A percentile compares a stretch with the other conserved stretches of the same genome.
phyloP scores from a whole-genome alignment of 1,140 invertebrate species.

The Dinothrombium tinctorium region DNA sequence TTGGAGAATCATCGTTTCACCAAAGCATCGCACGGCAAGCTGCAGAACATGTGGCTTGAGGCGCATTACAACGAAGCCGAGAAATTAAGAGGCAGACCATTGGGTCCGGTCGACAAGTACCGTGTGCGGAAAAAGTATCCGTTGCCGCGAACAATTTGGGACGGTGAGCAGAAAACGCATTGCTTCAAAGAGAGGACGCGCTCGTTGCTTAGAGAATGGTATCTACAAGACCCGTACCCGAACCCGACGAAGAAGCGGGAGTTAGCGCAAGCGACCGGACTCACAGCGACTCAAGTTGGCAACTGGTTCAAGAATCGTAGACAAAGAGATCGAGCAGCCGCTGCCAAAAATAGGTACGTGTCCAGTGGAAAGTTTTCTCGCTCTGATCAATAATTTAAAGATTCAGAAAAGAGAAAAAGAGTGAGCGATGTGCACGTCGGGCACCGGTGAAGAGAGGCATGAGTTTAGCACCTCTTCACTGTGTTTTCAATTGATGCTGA shows the following conservation, averaged over 20 bases:
- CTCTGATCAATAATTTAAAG: too few species aligned
- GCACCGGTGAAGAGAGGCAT: too few species aligned
- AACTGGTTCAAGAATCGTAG: constrained; percentile 99
- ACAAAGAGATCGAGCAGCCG: constrained; percentile 89
- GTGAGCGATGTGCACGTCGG: too few species aligned
- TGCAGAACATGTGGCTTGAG: constrained; percentile 85
- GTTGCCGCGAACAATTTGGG: constrained; percentile 92
- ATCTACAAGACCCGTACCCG: constrained; percentile 95
- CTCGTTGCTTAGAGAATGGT: constrained; percentile 85
- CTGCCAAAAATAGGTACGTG: constrained; percentile 90
- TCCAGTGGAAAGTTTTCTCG: too few species aligned
- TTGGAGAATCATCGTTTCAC: constrained; percentile 90
- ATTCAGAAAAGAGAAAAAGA: too few species aligned
- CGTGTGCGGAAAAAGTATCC: constrained; percentile 97
- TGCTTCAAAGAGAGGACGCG: constrained; percentile 97
- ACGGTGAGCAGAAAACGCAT: constrained; percentile 99
- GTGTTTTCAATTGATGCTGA: too few species aligned
- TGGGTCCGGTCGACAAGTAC: constrained; percentile 98
- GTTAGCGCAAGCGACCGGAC: constrained; percentile 80
- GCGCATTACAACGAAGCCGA: constrained; percentile 97
- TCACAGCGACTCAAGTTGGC: constrained; percentile 96
- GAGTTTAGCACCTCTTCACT: too few species aligned
- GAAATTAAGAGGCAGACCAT: constrained; percentile 69
- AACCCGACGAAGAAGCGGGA: constrained; percentile 97
- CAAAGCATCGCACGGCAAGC: constrained; percentile 82